These are phyloP conservation scores for Melipona quadrifasciata DNA, from an alignment of 1,140 invertebrate genomes.

Conservation along the genomic window DNA sequence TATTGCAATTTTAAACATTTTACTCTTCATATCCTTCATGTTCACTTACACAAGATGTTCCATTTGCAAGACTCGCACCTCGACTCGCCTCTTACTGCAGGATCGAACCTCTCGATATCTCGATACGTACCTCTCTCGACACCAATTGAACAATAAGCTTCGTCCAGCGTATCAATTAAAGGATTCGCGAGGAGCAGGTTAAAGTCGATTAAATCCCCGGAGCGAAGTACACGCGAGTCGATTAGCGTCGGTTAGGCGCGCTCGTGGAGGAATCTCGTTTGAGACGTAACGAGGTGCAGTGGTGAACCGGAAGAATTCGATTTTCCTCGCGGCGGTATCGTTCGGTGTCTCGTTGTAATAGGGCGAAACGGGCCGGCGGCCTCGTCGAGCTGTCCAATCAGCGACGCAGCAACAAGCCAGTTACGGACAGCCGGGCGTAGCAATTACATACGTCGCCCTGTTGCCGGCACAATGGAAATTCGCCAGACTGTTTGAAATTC, in stretches of 20 bases:
- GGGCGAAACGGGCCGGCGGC: slow-evolving; percentile 45
- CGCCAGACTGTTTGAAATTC: slow-evolving; percentile 79
- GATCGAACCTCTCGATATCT: background rate
- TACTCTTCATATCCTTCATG: no score
- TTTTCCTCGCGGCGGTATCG: slow-evolving; percentile 50
- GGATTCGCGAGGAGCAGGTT: background rate
- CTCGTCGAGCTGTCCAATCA: slow-evolving; percentile 63
- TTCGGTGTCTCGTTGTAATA: slow-evolving; percentile 56
- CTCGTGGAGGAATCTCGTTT: slow-evolving; percentile 35
- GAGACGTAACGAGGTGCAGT: slow-evolving; percentile 51
- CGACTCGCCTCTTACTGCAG: no score
- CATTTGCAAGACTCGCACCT: no score
- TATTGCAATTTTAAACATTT: no score
- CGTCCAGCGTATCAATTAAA: background rate
- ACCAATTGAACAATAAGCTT: background rate
- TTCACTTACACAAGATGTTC: no score
- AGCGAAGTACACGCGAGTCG: slow-evolving; percentile 1
- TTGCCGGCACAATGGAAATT: slow-evolving; percentile 76
- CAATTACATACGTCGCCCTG: slow-evolving; percentile 74
- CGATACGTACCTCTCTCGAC: background rate
- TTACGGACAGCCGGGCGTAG: slow-evolving; percentile 73
- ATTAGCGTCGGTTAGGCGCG: slow-evolving; percentile 36
- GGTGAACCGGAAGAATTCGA: slow-evolving; percentile 59
- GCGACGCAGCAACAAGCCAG: slow-evolving; percentile 72
- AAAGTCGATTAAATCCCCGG: slow-evolving; percentile 14